Base-by-base conservation (phyloP, 2,888 invertebrate genomes). In the Sialis fuliginosa region DNA sequence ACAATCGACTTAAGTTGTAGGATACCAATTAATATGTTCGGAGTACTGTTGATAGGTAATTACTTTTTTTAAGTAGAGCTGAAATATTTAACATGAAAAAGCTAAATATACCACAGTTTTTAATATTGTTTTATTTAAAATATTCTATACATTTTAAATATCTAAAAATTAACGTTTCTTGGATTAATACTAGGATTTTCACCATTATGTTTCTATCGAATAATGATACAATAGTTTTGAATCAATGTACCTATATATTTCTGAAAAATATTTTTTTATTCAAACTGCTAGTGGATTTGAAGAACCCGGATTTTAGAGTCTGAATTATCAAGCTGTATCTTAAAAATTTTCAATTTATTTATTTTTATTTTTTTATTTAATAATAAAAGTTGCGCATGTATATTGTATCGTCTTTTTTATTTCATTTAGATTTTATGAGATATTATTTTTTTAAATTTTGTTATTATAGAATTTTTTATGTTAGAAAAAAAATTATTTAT, bases 1-100 rank as follows among this genome's bases (percentile, higher is more conserved):
- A 61, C 75, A 1, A 68, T 76, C 31, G 75, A 75, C 57, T 54
- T 71, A 44, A 65, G 74, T 57, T 75, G 75, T 59, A 58, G 66
- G 48, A 68, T 74, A 48, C 74, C 75, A 5, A 74, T 75, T 37
- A 74, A 74, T 54, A 68, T 74, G 58, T 73, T 75, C 52, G 74
- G 74, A 37, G 62, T 65, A 9, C 58, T 75, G 50, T 66, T 75
- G 48, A 72, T 74, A 51, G 65, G 74, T 74, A 52, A 68, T 71
- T 66, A 30, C 12, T 10, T 41, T 5, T 22, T 22, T 22, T 22
- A 22, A 22, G 4, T 22, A 22, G 2, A 22, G 22, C 22, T 22
- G 22, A 22, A 22, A 22, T 22, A 4, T 22, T 22, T 22, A 22
- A 22, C 22, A 22, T 22, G 22, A 22, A 22, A 22, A 22, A n/a